A percentile compares a stretch with the other conserved stretches of the same genome.
These are phyloP conservation scores for Silurus aristotelis DNA, from an alignment of 2,797 vertebrate genomes.

Conservation along the genomic window DNA sequence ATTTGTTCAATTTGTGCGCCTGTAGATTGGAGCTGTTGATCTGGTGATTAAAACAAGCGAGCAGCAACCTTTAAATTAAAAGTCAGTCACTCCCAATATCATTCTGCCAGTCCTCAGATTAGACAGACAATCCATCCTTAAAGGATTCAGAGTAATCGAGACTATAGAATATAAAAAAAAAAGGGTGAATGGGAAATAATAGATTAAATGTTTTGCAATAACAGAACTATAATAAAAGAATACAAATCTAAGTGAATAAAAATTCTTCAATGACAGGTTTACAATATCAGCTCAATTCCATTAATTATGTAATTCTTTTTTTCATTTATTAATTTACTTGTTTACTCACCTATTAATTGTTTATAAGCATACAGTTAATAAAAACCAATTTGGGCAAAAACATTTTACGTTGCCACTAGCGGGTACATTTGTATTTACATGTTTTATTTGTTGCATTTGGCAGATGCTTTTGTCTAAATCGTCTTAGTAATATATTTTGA, in stretches of 20 bases:
- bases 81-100: constrained; percentile 53
- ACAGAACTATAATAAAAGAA: neutral
- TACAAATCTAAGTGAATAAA: neutral
- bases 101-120: constrained; percentile 47
- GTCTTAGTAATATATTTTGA: neutral
- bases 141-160: neutral
- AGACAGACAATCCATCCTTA: constrained; percentile 51
- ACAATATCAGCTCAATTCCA: neutral
- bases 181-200: neutral
- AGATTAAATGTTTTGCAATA: neutral
- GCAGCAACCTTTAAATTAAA: constrained; percentile 47
- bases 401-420: neutral
- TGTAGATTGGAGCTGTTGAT: constrained; percentile 87
- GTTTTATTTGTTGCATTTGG: neutral
- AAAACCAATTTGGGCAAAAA: neutral
- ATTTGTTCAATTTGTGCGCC: constrained; percentile 95
- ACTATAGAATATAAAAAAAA: neutral
- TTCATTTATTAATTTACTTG: neutral
- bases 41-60: constrained; percentile 89
- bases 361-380: neutral
- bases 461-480: neutral
- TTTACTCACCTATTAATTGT: neutral
- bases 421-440: neutral
- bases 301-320: neutral
- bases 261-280: neutral